phyloP scores from a whole-genome alignment of 2,113 vertebrate species.

The Garra rufa region DNA sequence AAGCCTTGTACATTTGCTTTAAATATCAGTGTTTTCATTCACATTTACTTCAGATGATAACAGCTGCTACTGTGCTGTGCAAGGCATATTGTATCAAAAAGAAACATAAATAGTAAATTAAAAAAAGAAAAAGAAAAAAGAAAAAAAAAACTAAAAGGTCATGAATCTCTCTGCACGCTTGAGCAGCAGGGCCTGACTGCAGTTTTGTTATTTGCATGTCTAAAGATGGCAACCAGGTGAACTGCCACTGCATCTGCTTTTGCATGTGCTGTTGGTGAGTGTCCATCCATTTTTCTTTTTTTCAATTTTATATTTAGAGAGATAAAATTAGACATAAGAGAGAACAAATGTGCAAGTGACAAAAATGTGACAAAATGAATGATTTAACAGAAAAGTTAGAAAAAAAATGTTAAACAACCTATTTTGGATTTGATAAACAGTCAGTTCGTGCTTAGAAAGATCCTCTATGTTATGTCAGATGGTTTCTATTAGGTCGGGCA shows the following conservation, averaged over 20 bases:
- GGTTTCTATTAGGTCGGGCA: not conserved
- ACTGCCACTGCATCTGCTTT: not conserved
- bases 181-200: not conserved
- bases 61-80: too few species aligned
- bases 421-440: not conserved
- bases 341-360: not conserved
- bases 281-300: too few species aligned
- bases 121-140: not conserved
- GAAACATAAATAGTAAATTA: too few species aligned
- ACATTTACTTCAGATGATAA: not conserved
- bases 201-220: slow-evolving; percentile 47
- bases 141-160: too few species aligned
- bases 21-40: too few species aligned
- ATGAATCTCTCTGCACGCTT: not conserved
- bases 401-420: too few species aligned
- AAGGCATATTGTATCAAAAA: too few species aligned
- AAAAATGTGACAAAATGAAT: not conserved
- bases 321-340: not conserved
- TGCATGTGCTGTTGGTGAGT: not conserved
- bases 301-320: not conserved
- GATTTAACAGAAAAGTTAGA: not conserved
- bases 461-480: not conserved
- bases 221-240: slow-evolving; percentile 26
- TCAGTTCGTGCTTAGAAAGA: too few species aligned
- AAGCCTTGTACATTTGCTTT: not conserved